Evolutionary conservation across 2,113 vertebrate species (phyloP), one percentile per base, ranked within the genome.

Genomic region (Sorex fumeus): DNA sequence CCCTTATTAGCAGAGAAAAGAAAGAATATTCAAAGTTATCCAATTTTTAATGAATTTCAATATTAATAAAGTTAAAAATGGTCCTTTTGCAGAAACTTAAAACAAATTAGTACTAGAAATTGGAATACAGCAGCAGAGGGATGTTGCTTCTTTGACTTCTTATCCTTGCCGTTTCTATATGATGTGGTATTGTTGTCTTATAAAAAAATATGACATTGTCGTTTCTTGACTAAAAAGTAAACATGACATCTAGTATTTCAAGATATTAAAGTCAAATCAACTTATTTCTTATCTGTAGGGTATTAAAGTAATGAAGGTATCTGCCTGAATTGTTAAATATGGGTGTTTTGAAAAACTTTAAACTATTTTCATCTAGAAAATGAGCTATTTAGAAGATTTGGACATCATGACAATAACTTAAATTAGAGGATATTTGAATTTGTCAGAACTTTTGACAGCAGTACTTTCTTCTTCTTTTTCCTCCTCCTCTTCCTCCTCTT

Each of bases 41-140:
- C 76, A 82, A 90, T 90, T 72, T 18, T 81, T 3, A 18, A 43
- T 74, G 7, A 3, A 74, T 74, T 25, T 57, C 36, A 90, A 90
- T 4, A 16, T 87, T 66, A 75, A 18, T 40, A 34, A 30, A 16
- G 19, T 28, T 45, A 67, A 78, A 47, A 86, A 32, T 79, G 45
- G 88, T 64, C 0, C 6, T 67, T 71, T 84, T 81, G n/a, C 75
- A 47, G 25, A 81, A 88, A 60, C 27, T 91, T 57, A 94, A 60
- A 82, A 28, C 21, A 88, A n/a, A 13, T 36, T 40, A 40, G 25
- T 67, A 12, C 85, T 21, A 62, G 1, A 82, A 67, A 84, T 8
- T 76, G 50, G 6, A 13, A n/a, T 40, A 66, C 13, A 74, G 32
- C 23, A 80, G 40, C 53, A 47, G 16, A 27, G 2, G 75, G 25